These are phyloP conservation scores for Phaetusa simplex DNA, from an alignment of 2,113 vertebrate genomes.

Conservation along the genomic window DNA sequence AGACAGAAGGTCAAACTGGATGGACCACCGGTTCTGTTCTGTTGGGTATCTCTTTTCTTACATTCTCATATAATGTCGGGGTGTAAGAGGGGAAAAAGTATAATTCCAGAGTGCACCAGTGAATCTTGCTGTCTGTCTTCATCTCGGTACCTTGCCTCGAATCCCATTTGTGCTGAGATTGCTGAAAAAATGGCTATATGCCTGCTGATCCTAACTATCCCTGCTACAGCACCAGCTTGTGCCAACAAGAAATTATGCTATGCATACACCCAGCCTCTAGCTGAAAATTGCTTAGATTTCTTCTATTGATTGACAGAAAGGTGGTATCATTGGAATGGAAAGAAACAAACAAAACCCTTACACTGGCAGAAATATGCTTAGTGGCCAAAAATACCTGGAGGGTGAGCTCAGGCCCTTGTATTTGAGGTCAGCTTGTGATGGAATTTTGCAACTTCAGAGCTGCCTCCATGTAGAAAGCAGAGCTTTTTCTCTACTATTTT, in stretches of 20 bases:
- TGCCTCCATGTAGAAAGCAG: neutral
- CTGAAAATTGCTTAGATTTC: neutral
- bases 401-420: neutral
- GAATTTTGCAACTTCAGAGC: constrained; percentile 11
- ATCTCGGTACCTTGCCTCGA: neutral
- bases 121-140: neutral
- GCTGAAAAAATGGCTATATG: neutral
- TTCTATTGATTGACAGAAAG: neutral
- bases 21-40: neutral
- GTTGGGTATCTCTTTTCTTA: neutral
- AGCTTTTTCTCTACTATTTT: neutral
- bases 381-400: neutral
- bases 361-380: neutral
- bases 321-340: neutral
- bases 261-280: neutral
- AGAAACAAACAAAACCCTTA: neutral
- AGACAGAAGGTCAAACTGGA: neutral
- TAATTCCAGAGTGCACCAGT: neutral
- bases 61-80: fast-evolving
- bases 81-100: neutral
- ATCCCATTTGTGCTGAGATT: neutral
- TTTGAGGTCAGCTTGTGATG: neutral
- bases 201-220: neutral
- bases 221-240: neutral
- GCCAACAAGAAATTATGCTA: neutral